Base-by-base conservation (phyloP, 53 echinoderm and acorn worm genomes). In the Astropecten irregularis region DNA sequence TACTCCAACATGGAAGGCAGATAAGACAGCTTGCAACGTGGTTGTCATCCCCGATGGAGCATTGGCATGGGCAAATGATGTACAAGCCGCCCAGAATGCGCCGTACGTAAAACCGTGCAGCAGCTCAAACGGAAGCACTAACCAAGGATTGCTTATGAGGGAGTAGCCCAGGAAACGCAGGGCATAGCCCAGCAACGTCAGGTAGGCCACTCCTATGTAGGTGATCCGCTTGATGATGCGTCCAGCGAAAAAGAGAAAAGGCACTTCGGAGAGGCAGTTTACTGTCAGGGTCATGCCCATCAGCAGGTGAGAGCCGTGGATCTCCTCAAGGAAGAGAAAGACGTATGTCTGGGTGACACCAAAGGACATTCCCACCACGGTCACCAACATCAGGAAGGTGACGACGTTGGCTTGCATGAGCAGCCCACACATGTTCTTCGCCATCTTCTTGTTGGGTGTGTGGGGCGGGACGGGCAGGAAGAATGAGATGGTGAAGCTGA, bases 61-160 rank as follows among this genome's bases (percentile, higher is more conserved):
- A 57, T 88, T 92, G 42, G 89, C 84, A 57, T 85, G 86, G 18
- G 94, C 92, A 69, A 92, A 99, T 26, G 86, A 83, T 29, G 90
- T 95, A 61, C 95, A 88, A 19, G 94, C 92, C 22, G 99, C 95
- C 94, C 94, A 99, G 23, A 92, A 89, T 26, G 92, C 86, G 1
- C 99, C 99, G 79, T 88, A 99, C 0, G 99, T 99, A 59, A 95
- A 86, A 13, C 99, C 99, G 86, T 99, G 99, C 6, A 99, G 88
- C 4, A 95, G 88, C 53, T 99, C 99, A 85, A 99, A 88, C 14
- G 95, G 94, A 29, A 99, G 69, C 9, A 99, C 92, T 15, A 90
- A 50, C 95, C 95, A 99, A 1, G 99, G 84, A 27, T 92, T 90
- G 21, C 30, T 66, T 28, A 99, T 83, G 42, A 95, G 73, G 0